Percentiles rank a stretch among this genome's conserved stretches.
Evolutionary conservation across 2,113 vertebrate genomes (phyloP).

Genomic region (Cheilinus undulatus): DNA sequence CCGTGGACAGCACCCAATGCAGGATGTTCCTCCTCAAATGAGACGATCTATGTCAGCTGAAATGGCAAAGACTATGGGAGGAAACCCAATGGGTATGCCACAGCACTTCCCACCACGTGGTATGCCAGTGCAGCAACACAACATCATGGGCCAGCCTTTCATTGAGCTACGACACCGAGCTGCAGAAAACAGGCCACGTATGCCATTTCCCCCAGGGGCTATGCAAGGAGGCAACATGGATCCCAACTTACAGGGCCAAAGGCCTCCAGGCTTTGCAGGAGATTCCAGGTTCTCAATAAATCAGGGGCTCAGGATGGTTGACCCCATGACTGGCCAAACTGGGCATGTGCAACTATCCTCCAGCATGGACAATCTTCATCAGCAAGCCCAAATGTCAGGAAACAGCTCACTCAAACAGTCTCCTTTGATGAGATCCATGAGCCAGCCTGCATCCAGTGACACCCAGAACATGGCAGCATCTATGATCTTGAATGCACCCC

Average conservation of each 20-base stretch:
- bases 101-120: conserved; percentile 89
- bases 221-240: conserved; percentile 83
- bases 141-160: conserved; percentile 93
- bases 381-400: conserved; percentile 79
- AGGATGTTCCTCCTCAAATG: conserved; percentile 87
- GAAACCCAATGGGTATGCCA: conserved; percentile 81
- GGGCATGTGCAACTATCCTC: conserved; percentile 83
- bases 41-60: conserved; percentile 90
- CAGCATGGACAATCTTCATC: conserved; percentile 88
- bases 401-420: conserved; percentile 78
- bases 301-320: conserved; percentile 84
- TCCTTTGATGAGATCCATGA: conserved; percentile 86
- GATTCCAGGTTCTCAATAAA: conserved; percentile 81
- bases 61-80: conserved; percentile 85
- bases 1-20: conserved; percentile 88
- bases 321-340: conserved; percentile 80
- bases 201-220: conserved; percentile 82
- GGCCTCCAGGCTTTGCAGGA: conserved; percentile 82
- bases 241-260: conserved; percentile 80
- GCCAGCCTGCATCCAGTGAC: conserved; percentile 85
- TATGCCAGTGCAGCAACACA: conserved; percentile 92
- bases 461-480: conserved; percentile 82
- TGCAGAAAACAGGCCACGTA: conserved; percentile 87
- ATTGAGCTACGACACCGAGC: conserved; percentile 94
- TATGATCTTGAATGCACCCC: conserved; percentile 72